Conservation (phyloP, 2,797 vertebrate genomes). For the Sebastiscus tertius region DNA sequence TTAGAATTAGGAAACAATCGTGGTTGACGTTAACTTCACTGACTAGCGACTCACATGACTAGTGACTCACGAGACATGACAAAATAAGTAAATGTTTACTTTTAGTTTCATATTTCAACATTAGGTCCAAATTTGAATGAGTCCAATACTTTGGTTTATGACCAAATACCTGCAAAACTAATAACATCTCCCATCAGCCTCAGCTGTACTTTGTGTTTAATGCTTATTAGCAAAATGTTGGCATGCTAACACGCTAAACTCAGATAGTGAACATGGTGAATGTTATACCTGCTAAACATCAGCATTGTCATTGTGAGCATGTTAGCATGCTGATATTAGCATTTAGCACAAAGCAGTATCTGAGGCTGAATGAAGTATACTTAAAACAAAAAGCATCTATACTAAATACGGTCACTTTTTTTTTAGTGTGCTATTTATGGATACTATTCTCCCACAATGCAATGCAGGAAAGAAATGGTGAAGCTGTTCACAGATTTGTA, state of each 20-base stretch:
- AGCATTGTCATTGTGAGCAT: not conserved
- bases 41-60: too few relatives aligned
- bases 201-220: not conserved
- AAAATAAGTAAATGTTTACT: too few relatives aligned
- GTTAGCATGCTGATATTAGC: not conserved
- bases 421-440: not conserved
- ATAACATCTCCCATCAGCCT: not conserved
- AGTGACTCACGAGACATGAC: rapidly evolving
- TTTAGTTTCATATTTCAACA: too few relatives aligned
- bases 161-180: not conserved
- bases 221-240: not conserved
- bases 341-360: not conserved
- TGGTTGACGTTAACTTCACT: too few relatives aligned
- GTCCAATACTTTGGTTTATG: not conserved
- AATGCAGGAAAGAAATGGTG: not conserved
- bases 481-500: not conserved
- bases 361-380: not conserved
- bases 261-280: not conserved
- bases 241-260: not conserved
- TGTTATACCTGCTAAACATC: not conserved
- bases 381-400: rapidly evolving
- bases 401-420: not conserved
- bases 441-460: not conserved
- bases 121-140: too few relatives aligned
- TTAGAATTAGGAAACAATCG: too few relatives aligned